Conservation (phyloP, 2,797 vertebrate species). For the Crypturellus tataupa region DNA sequence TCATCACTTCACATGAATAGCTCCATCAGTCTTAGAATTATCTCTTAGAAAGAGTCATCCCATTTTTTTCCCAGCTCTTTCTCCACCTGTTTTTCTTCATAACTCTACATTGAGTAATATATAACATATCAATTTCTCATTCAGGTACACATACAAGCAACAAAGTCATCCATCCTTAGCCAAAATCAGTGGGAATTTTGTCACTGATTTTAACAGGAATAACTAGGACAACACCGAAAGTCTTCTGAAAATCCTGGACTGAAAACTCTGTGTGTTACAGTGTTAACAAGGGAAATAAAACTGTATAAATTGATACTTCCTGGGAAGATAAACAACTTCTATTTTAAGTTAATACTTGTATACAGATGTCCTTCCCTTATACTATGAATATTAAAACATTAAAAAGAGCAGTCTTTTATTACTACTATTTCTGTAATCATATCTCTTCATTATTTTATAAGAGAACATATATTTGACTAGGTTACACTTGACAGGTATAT, state of each 20-base stretch:
- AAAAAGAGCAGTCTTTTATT: no score
- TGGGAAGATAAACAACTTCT: neutral
- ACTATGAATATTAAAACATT: no score
- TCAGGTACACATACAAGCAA: neutral
- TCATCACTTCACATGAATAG: neutral
- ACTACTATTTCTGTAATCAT: no score
- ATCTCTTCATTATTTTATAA: no score
- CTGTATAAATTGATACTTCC: neutral
- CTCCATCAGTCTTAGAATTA: neutral
- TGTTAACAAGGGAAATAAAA: neutral
- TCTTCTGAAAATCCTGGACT: neutral
- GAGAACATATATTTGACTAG: no score
- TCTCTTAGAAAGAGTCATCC: neutral
- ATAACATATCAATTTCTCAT: neutral
- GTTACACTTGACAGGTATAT: no score
- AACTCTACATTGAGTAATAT: neutral
- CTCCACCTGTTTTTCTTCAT: neutral
- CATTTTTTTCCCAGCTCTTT: neutral
- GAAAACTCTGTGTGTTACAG: neutral
- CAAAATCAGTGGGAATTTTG: neutral
- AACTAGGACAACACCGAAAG: neutral
- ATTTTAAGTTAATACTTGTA: no score
- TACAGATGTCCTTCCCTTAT: no score
- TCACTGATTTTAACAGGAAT: neutral
- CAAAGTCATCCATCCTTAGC: no score